Percentiles rank a stretch among this genome's conserved stretches.
Evolutionary conservation across 37 sponge, comb jelly and placozoan species (phyloP).

Genomic region (Oscarella lobularis): DNA sequence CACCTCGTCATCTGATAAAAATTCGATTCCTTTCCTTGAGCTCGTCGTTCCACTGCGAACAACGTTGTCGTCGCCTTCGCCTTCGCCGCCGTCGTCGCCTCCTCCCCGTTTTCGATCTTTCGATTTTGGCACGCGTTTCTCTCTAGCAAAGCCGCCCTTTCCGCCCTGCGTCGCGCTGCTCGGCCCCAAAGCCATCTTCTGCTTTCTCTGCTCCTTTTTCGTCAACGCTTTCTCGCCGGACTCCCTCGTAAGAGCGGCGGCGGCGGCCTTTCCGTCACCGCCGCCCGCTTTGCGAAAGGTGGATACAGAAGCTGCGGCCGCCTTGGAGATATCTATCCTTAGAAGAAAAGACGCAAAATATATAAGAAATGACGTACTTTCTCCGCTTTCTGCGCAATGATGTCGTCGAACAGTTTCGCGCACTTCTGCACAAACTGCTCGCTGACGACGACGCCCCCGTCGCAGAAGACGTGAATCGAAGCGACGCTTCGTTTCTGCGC

Average conservation of each 20-base stretch:
- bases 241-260: neutral
- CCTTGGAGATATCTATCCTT: no score
- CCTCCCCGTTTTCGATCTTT: neutral
- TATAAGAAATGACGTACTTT: no score
- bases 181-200: neutral
- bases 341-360: no score
- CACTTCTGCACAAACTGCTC: constrained; percentile 36
- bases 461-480: neutral
- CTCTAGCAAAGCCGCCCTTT: neutral
- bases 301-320: no score
- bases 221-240: neutral
- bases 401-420: constrained; percentile 25
- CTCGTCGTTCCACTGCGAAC: neutral
- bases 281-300: no score
- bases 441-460: constrained; percentile 19
- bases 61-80: neutral
- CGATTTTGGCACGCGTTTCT: neutral
- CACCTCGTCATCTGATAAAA: neutral
- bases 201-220: neutral
- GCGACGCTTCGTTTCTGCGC: neutral
- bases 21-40: neutral
- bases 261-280: neutral
- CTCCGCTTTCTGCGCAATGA: constrained; percentile 45
- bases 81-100: neutral
- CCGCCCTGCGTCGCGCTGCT: neutral